phyloP scores from a whole-genome alignment of 2,888 invertebrate species.

The Serrognathus titanus region DNA sequence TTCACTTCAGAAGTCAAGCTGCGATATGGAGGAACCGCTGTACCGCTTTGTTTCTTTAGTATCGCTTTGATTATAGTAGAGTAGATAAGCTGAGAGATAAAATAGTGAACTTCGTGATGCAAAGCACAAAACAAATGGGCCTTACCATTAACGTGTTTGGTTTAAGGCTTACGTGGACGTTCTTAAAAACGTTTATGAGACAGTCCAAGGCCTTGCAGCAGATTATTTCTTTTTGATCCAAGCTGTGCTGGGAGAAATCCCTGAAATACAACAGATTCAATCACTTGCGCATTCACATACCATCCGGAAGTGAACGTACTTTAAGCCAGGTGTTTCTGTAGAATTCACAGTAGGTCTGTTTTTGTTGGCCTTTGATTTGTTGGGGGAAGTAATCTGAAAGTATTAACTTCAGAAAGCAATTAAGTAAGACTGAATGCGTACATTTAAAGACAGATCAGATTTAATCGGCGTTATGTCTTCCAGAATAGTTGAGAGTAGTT shows the following conservation, averaged over 20 bases:
- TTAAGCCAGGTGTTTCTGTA: too few relatives aligned
- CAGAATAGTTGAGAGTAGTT: conserved; percentile 19
- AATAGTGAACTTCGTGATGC: neutral
- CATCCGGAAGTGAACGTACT: too few relatives aligned
- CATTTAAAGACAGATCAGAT: conserved; percentile 16
- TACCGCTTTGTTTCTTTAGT: conserved; percentile 15
- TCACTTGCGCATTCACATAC: too few relatives aligned
- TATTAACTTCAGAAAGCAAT: neutral
- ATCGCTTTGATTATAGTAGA: conserved; percentile 11
- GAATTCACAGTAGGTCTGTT: neutral
- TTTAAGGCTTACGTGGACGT: conserved; percentile 6
- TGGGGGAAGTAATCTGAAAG: neutral
- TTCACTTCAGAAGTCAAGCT: conserved; percentile 10
- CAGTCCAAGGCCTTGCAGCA: conserved; percentile 7
- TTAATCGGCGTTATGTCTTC: conserved; percentile 19
- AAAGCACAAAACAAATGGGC: neutral
- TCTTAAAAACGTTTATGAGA: conserved; percentile 1
- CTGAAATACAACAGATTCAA: neutral
- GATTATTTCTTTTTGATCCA: conserved; percentile 1
- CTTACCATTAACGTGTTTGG: conserved; percentile 4
- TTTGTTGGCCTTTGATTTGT: neutral
- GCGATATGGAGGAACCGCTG: conserved; percentile 11
- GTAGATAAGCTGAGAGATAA: neutral
- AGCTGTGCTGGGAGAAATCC: neutral
- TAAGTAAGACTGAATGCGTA: conserved; percentile 8